phyloP scores from a whole-genome alignment of 2,113 vertebrate species.

The Rostratula benghalensis region DNA sequence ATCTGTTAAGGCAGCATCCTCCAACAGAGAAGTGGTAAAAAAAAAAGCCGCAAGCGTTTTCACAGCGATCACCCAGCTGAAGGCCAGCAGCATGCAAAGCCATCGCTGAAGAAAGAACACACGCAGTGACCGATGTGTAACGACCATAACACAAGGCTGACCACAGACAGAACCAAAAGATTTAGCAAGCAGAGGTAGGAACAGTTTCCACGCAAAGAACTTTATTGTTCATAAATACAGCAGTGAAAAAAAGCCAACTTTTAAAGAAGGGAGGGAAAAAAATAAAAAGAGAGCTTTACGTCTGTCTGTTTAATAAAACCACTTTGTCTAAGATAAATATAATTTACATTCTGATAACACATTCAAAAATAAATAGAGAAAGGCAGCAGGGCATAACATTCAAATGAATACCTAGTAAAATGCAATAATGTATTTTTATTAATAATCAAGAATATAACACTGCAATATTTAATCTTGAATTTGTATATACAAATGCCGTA shows the following conservation, averaged over 20 bases:
- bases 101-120: background rate
- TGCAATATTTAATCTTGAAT: conserved; percentile 19
- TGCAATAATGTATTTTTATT: conserved; percentile 34
- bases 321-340: conserved; percentile 4
- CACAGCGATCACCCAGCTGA: background rate
- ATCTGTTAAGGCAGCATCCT: background rate
- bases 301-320: background rate
- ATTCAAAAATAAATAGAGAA: conserved; percentile 48
- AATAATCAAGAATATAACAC: conserved; percentile 14
- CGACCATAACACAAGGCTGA: background rate
- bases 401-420: conserved; percentile 46
- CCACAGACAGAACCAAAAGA: background rate
- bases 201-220: background rate
- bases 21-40: background rate
- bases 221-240: conserved; percentile 56
- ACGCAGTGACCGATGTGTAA: background rate
- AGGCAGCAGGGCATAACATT: conserved; percentile 40
- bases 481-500: background rate
- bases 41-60: background rate
- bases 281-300: background rate
- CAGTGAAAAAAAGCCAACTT: conserved; percentile 38
- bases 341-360: conserved; percentile 32
- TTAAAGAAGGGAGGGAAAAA: accelerated
- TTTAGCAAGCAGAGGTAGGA: background rate
- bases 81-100: background rate